Evolutionary conservation across 2,797 vertebrate genomes (phyloP).

Genomic region (Taenioides sp.): DNA sequence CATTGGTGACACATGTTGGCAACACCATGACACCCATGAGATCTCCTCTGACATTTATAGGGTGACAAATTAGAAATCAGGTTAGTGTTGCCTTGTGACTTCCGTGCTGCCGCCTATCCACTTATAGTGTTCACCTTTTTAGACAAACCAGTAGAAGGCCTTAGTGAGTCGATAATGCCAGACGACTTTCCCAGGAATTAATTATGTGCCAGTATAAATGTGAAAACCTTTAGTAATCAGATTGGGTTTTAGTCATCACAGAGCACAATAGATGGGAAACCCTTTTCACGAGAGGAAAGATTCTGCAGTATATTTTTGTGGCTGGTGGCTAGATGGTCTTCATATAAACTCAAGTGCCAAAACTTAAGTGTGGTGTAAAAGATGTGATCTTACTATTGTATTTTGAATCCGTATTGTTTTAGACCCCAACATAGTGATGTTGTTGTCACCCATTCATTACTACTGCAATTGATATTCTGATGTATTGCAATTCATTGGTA

Average conservation of each 20-base stretch:
- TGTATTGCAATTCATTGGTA: too few relatives aligned
- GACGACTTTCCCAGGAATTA: slow-evolving; percentile 21
- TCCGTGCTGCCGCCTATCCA: slow-evolving; percentile 10
- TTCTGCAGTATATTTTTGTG: slow-evolving; percentile 16
- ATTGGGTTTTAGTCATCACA: slow-evolving; percentile 17
- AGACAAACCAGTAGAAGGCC: slow-evolving; percentile 29
- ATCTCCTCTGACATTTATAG: slow-evolving; percentile 38
- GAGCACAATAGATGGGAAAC: slow-evolving; percentile 20
- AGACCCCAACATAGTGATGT: not conserved
- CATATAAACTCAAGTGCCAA: slow-evolving; percentile 17
- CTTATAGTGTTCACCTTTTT: slow-evolving; percentile 22
- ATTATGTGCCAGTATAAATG: slow-evolving; percentile 5
- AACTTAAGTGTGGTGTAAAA: not conserved
- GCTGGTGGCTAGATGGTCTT: slow-evolving; percentile 16
- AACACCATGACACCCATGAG: slow-evolving; percentile 29
- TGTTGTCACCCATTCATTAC: not conserved
- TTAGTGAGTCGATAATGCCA: not conserved
- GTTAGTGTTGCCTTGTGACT: slow-evolving; percentile 14
- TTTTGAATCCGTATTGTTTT: not conserved
- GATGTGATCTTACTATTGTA: not conserved
- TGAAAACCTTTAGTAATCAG: slow-evolving; percentile 26
- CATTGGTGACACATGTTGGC: slow-evolving; percentile 30
- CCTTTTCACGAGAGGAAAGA: slow-evolving; percentile 14
- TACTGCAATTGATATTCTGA: too few relatives aligned
- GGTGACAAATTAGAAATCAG: slow-evolving; percentile 32